Percentiles rank a stretch among this genome's conserved stretches.
Conservation (phyloP, 2,888 invertebrate genomes). For the Microctonus brassicae region DNA sequence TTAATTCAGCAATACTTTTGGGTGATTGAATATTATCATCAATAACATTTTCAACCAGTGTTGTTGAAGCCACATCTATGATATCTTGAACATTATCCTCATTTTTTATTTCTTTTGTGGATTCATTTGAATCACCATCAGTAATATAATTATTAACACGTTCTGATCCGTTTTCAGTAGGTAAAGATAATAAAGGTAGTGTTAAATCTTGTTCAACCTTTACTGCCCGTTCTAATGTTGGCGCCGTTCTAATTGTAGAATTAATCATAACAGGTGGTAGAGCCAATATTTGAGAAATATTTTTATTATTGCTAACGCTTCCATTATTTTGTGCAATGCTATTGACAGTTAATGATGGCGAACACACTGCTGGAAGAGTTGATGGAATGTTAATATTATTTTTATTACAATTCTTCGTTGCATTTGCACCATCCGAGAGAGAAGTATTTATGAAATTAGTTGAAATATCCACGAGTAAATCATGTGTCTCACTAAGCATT, state of each 20-base stretch:
- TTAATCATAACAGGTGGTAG: slow-evolving; percentile 48
- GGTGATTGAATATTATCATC: background rate
- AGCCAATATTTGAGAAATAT: slow-evolving; percentile 50
- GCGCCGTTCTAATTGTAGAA: slow-evolving; percentile 51
- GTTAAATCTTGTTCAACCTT: slow-evolving; percentile 52
- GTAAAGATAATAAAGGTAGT: slow-evolving; percentile 57
- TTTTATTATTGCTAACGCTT: slow-evolving; percentile 33
- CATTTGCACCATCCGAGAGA: slow-evolving; percentile 20
- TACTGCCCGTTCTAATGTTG: slow-evolving; percentile 48
- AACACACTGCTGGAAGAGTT: slow-evolving; percentile 59
- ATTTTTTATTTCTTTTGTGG: slow-evolving; percentile 31
- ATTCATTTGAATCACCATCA: slow-evolving; percentile 20
- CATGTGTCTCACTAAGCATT: slow-evolving; percentile 33
- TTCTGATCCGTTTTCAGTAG: slow-evolving; percentile 35
- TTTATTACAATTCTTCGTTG: slow-evolving; percentile 25
- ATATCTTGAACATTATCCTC: slow-evolving; percentile 18
- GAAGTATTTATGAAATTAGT: slow-evolving; percentile 20
- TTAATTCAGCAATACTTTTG: background rate
- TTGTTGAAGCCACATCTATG: slow-evolving; percentile 20
- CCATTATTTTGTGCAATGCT: slow-evolving; percentile 45
- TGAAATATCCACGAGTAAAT: slow-evolving; percentile 39
- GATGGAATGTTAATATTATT: slow-evolving; percentile 16
- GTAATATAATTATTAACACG: slow-evolving; percentile 21
- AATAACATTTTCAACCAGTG: background rate
- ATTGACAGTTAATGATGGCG: slow-evolving; percentile 42